Evolutionary conservation across 1,140 invertebrate genomes (phyloP), one percentile per base, ranked within the genome.

Genomic region (Neodiprion virginianus): DNA sequence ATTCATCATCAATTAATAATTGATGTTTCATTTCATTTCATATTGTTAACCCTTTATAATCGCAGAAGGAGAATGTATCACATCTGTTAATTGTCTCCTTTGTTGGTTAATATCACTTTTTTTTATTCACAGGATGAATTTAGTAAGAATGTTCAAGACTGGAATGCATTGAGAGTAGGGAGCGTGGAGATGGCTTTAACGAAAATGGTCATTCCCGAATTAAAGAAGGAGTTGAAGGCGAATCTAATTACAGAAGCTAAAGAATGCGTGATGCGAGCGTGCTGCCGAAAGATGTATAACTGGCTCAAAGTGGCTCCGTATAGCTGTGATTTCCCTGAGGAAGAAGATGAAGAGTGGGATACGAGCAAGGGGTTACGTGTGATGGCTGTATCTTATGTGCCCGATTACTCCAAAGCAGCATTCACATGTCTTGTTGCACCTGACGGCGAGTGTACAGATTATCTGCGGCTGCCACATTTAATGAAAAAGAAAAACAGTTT

Each of bases 321-420:
- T 80, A 92, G 91, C 72, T 92, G 92, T 0, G 92, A 94, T 72
- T 93, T 95, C 76, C 93, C 93, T 0, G 92, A 94, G 71, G 96
- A 97, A 75, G 96, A 98, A 71, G 96, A 97, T 73, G 96, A 98
- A 73, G 96, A 97, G 71, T 97, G 95, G 95, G 95, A 97, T 76
- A 94, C 94, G 0, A 90, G 91, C 8, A 94, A 95, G 87, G 96
- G 97, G 21, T 89, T 99, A 1, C 90, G 96, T 48, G 94, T 98
- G 0, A 92, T 99, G 90, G 94, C 95, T 1, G 81, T 99, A 7
- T 94, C 96, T 8, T 99, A 96, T 84, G 93, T 96, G 12, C 93
- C 95, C 5, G 96, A 98, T 85, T 93, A 93, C 68, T 92, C 94
- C 23, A 93, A 97, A 80, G 95, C 97, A 0, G 94, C 97, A 0